Evolutionary conservation across 1,140 invertebrate genomes (phyloP).

Genomic region (Oscheius sp.): DNA sequence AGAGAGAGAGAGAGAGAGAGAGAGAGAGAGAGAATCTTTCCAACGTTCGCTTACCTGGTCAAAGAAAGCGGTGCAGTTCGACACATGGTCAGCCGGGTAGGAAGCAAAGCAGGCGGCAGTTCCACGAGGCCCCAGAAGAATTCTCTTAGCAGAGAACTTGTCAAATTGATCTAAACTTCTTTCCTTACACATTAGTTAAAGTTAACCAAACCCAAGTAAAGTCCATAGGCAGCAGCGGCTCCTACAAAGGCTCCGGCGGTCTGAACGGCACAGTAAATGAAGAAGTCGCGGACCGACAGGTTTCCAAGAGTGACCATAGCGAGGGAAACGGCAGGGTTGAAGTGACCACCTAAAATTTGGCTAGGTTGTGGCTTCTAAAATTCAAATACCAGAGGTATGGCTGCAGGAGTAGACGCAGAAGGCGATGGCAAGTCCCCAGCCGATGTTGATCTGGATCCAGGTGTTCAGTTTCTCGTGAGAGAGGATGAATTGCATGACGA

Average conservation of each 20-base stretch:
- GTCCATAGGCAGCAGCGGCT: conserved; percentile 62
- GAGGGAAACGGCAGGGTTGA: conserved; percentile 67
- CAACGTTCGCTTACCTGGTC: conserved; percentile 62
- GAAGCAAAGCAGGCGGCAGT: conserved; percentile 63
- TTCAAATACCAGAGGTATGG: conserved; percentile 32
- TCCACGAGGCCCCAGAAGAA: conserved; percentile 3
- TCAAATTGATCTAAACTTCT: conserved; percentile 55
- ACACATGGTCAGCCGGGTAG: conserved; percentile 64
- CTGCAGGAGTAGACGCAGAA: conserved; percentile 39
- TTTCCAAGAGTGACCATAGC: conserved; percentile 63
- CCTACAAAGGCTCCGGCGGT: conserved; percentile 66
- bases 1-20: no score
- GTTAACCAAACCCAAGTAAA: conserved; percentile 63
- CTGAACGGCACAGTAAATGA: conserved; percentile 65
- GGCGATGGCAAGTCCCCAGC: conserved; percentile 42
- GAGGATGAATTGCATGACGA: conserved; percentile 44
- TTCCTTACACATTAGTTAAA: neutral
- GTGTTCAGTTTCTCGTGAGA: conserved; percentile 42
- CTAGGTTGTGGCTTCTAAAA: neutral
- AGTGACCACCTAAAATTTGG: conserved; percentile 60
- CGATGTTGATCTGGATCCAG: conserved; percentile 46
- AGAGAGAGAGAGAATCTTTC: no score
- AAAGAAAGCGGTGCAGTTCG: conserved; percentile 61
- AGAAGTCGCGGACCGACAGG: conserved; percentile 59
- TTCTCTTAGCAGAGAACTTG: conserved; percentile 9